A percentile compares a stretch with the other conserved stretches of the same genome.
Evolutionary conservation across 2,113 vertebrate species (phyloP).

Genomic region (Aptenodytes patagonicus): DNA sequence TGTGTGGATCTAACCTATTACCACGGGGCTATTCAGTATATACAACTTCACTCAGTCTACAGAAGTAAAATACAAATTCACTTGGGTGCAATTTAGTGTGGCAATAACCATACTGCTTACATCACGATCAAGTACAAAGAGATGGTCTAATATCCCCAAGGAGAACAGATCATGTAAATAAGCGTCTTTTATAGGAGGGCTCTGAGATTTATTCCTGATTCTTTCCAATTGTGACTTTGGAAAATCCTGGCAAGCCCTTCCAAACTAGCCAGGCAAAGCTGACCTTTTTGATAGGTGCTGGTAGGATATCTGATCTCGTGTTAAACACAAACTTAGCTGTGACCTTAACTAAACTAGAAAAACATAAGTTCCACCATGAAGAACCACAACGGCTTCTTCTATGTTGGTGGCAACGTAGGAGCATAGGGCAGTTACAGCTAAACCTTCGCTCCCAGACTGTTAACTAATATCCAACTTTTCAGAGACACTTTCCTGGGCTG

Average conservation of each 20-base stretch:
- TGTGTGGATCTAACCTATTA: background rate
- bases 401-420: background rate
- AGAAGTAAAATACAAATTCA: constrained; percentile 35
- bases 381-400: background rate
- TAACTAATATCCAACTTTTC: background rate
- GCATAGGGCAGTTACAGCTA: background rate
- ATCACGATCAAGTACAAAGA: constrained; percentile 14
- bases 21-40: background rate
- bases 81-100: constrained; percentile 15
- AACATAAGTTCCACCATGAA: background rate
- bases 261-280: background rate
- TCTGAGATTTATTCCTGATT: constrained; percentile 1
- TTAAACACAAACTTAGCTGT: background rate
- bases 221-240: background rate
- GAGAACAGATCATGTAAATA: constrained; percentile 2
- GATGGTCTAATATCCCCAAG: constrained; percentile 16
- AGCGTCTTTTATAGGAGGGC: background rate
- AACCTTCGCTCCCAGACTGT: background rate
- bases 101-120: constrained; percentile 25
- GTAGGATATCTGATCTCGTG: background rate
- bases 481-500: background rate
- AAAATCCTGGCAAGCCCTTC: background rate
- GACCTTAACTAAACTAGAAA: background rate
- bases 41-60: background rate
- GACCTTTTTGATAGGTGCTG: background rate